Conservation (phyloP, 2,113 vertebrate genomes). For the Etia nguti region DNA sequence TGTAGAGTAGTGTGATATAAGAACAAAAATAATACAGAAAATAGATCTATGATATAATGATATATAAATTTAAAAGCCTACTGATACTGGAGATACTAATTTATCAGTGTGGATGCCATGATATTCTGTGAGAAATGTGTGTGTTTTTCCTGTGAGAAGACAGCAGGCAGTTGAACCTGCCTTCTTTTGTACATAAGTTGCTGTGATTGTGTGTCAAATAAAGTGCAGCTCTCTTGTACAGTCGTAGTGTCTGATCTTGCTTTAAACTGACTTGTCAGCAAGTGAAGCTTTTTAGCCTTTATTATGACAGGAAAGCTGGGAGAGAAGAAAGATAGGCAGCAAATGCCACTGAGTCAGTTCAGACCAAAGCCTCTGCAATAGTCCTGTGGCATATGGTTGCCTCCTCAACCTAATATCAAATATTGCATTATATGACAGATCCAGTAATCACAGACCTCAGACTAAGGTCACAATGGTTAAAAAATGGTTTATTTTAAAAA, state of each 20-base stretch:
- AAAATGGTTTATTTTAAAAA: slow-evolving; percentile 22
- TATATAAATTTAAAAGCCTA: slow-evolving; percentile 71
- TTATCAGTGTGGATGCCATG: slow-evolving; percentile 84
- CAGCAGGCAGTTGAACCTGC: slow-evolving; percentile 65
- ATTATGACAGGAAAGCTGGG: background rate
- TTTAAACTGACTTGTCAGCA: background rate
- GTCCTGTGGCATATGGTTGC: background rate
- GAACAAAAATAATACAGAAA: slow-evolving; percentile 65
- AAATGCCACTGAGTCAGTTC: background rate
- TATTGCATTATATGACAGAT: background rate
- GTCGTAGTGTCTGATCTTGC: slow-evolving; percentile 22
- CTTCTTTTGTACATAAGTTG: slow-evolving; percentile 77
- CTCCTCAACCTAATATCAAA: background rate
- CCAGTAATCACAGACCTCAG: background rate
- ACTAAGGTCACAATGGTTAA: background rate
- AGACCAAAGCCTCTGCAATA: background rate
- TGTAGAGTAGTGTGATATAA: slow-evolving; percentile 81
- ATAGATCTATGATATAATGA: slow-evolving; percentile 74
- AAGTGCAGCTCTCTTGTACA: slow-evolving; percentile 82
- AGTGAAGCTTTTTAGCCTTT: background rate
- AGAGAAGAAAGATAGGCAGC: background rate
- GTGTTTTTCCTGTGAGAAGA: slow-evolving; percentile 74
- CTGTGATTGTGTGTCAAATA: slow-evolving; percentile 82
- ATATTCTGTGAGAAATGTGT: slow-evolving; percentile 82
- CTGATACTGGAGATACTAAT: slow-evolving; percentile 68